Percentiles rank a stretch among this genome's conserved stretches.
Evolutionary conservation across 2,797 vertebrate species (phyloP).

Genomic region (Crocodylus rhombifer): DNA sequence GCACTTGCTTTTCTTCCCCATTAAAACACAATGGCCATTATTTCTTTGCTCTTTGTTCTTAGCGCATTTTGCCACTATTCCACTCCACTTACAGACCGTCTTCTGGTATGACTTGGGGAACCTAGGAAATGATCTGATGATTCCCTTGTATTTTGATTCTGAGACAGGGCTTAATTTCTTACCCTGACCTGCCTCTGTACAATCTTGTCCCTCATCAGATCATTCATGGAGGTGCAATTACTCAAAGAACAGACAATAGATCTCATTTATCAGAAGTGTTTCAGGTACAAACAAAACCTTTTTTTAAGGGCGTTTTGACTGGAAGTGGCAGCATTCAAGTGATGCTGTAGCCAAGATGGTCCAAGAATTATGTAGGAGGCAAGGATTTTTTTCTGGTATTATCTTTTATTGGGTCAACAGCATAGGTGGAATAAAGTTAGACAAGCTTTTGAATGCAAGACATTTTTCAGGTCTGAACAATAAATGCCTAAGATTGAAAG

Average conservation of each 20-base stretch:
- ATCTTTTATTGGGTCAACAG: too few relatives aligned
- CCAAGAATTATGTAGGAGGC: too few relatives aligned
- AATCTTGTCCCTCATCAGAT: not conserved
- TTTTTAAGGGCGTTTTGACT: not conserved
- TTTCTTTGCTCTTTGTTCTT: not conserved
- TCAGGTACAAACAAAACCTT: not conserved
- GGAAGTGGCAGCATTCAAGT: too few relatives aligned
- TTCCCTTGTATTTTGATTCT: not conserved
- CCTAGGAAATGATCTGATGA: not conserved
- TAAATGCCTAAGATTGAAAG: not conserved
- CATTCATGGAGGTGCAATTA: not conserved
- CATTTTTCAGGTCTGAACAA: too few relatives aligned
- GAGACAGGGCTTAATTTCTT: not conserved
- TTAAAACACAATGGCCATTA: not conserved
- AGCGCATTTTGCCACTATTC: not conserved
- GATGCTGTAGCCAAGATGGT: too few relatives aligned
- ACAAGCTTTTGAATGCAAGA: too few relatives aligned
- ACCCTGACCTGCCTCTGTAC: not conserved
- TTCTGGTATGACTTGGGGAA: fast-evolving
- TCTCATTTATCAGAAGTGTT: not conserved
- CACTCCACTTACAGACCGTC: not conserved
- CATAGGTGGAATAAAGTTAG: too few relatives aligned
- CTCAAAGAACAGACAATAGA: not conserved
- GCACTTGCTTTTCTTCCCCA: not conserved
- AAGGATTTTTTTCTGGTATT: too few relatives aligned